Evolutionary conservation across 2,888 invertebrate species (phyloP).

Genomic region (Melinaea menophilus): DNA sequence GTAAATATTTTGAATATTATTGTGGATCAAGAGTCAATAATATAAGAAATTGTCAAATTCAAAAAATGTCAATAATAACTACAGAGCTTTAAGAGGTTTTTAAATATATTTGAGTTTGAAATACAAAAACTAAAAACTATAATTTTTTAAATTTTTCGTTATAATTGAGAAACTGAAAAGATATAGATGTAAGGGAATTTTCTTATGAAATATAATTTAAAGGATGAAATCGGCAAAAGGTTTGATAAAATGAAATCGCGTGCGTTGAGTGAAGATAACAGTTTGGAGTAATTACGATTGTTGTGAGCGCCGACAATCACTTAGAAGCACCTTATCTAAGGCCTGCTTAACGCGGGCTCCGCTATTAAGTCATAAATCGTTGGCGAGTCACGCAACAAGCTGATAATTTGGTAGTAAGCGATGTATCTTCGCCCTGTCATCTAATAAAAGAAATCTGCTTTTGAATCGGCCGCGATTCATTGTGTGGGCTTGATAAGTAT

Average conservation of each 20-base stretch:
- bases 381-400: slow-evolving; percentile 67
- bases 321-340: slow-evolving; percentile 76
- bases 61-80: too few species aligned
- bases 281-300: slow-evolving; percentile 77
- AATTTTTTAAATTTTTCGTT: too few species aligned
- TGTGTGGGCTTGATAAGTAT: background rate
- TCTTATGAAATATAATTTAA: background rate
- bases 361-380: slow-evolving; percentile 77
- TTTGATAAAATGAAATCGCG: slow-evolving; percentile 69
- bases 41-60: too few species aligned
- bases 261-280: slow-evolving; percentile 68
- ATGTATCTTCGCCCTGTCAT: slow-evolving; percentile 67
- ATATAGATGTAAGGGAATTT: too few species aligned
- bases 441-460: slow-evolving; percentile 53
- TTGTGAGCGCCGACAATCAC: slow-evolving; percentile 78
- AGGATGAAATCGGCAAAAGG: slow-evolving; percentile 12
- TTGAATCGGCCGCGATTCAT: slow-evolving; percentile 13
- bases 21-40: too few species aligned
- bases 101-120: too few species aligned
- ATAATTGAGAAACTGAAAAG: too few species aligned
- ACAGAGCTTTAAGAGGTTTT: too few species aligned
- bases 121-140: too few species aligned
- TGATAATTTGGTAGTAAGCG: slow-evolving; percentile 66
- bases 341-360: slow-evolving; percentile 72
- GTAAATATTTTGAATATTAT: slow-evolving; percentile 9